Percentiles rank a stretch among this genome's conserved stretches.
Conservation (phyloP, 2,888 invertebrate species). For the Oegoconia quadripuncta region DNA sequence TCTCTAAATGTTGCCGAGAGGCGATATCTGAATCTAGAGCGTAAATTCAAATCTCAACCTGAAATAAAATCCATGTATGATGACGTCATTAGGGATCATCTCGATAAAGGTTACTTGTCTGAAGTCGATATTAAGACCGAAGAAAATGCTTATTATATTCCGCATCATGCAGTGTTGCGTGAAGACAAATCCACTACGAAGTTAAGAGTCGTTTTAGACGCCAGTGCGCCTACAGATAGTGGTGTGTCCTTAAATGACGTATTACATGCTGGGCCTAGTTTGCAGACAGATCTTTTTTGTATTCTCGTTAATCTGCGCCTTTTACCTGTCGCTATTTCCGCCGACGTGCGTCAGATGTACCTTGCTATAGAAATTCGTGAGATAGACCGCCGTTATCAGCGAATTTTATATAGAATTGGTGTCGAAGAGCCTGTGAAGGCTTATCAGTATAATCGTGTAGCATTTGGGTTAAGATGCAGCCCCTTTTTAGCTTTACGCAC, state of each 20-base stretch:
- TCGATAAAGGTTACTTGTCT: slow-evolving; percentile 5
- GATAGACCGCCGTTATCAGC: slow-evolving; percentile 12
- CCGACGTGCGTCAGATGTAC: slow-evolving; percentile 4
- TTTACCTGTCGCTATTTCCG: not conserved
- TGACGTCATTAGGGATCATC: slow-evolving; percentile 3
- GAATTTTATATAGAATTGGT: slow-evolving; percentile 15
- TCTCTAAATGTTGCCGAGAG: not conserved
- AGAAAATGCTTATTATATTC: not conserved
- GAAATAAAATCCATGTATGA: not conserved
- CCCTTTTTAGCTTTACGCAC: slow-evolving; percentile 17
- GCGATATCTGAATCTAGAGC: not conserved
- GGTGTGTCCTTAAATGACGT: slow-evolving; percentile 3
- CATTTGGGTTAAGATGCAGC: slow-evolving; percentile 15
- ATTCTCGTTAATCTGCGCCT: slow-evolving; percentile 4
- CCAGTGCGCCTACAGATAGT: not conserved
- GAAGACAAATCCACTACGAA: slow-evolving; percentile 3
- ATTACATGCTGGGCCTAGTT: slow-evolving; percentile 1
- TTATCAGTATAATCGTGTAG: slow-evolving; percentile 14
- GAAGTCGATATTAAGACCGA: not conserved
- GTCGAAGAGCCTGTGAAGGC: slow-evolving; percentile 1
- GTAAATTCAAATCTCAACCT: not conserved
- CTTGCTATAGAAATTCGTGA: not conserved
- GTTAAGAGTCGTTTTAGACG: slow-evolving; percentile 9
- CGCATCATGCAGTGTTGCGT: slow-evolving; percentile 5
- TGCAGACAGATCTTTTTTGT: slow-evolving; percentile 2